A percentile compares a stretch with the other conserved stretches of the same genome.
These are phyloP conservation scores for Pentamera pediparva DNA, from an alignment of 53 echinoderm and acorn worm species.

Conservation along the genomic window DNA sequence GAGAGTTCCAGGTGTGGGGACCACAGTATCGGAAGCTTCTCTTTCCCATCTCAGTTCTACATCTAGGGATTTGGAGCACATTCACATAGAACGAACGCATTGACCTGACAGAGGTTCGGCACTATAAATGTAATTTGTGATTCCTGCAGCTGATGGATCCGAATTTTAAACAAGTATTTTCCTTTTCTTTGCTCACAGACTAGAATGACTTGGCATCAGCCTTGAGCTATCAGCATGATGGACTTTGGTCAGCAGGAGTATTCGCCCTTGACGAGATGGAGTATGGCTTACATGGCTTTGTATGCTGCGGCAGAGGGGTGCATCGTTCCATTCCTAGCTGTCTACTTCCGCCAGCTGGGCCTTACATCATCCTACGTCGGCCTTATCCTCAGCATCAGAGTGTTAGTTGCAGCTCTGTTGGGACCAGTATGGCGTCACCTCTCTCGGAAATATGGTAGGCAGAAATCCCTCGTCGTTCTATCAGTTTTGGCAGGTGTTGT, in stretches of 20 bases:
- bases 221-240: conserved; percentile 42
- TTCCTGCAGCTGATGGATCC: background rate
- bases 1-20: too few relatives aligned
- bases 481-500: conserved; percentile 55
- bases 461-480: conserved; percentile 54
- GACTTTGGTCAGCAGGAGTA: conserved; percentile 54
- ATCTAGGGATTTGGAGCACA: too few relatives aligned
- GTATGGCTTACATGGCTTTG: conserved; percentile 60
- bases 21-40: too few relatives aligned
- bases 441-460: conserved; percentile 48
- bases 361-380: conserved; percentile 69
- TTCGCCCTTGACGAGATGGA: conserved; percentile 49
- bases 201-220: background rate
- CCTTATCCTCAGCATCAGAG: conserved; percentile 58
- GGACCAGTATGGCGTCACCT: conserved; percentile 62
- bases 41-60: too few relatives aligned
- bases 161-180: background rate
- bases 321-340: conserved; percentile 65
- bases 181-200: background rate
- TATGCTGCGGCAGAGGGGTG: conserved; percentile 78
- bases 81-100: too few relatives aligned
- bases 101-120: too few relatives aligned
- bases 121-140: too few relatives aligned
- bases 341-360: conserved; percentile 83
- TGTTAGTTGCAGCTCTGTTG: conserved; percentile 47